Conservation (phyloP, 2,113 vertebrate genomes). For the Dipodomys spectabilis region DNA sequence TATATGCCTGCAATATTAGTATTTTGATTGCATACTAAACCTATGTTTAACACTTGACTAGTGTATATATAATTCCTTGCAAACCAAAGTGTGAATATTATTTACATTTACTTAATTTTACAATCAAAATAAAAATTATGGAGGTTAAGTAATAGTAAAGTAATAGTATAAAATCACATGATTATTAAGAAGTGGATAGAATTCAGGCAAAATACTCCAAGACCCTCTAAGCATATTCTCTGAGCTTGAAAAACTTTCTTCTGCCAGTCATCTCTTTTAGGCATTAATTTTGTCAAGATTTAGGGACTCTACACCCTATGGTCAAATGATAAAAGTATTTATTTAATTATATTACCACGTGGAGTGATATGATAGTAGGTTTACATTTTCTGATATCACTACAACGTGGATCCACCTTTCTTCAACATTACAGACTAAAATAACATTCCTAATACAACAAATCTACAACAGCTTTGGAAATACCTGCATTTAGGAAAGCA, state of each 20-base stretch:
- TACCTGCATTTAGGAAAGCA: background rate
- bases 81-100: background rate
- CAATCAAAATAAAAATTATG: background rate
- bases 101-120: background rate
- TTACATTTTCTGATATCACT: background rate
- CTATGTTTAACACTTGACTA: background rate
- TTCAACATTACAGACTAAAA: background rate
- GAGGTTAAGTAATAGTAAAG: background rate
- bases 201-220: background rate
- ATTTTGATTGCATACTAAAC: no score
- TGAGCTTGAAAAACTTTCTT: background rate
- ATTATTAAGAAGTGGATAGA: background rate
- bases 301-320: background rate
- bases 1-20: background rate
- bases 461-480: background rate
- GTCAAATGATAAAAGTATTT: background rate
- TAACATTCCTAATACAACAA: conserved; percentile 4
- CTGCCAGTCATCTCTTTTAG: background rate
- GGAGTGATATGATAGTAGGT: background rate
- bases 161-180: background rate
- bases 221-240: background rate
- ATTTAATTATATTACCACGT: background rate
- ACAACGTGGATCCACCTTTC: background rate
- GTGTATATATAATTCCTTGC: background rate
- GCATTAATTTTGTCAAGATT: background rate